These are phyloP conservation scores for Epinotia ramella DNA, from an alignment of 2,888 invertebrate species.

Conservation along the genomic window DNA sequence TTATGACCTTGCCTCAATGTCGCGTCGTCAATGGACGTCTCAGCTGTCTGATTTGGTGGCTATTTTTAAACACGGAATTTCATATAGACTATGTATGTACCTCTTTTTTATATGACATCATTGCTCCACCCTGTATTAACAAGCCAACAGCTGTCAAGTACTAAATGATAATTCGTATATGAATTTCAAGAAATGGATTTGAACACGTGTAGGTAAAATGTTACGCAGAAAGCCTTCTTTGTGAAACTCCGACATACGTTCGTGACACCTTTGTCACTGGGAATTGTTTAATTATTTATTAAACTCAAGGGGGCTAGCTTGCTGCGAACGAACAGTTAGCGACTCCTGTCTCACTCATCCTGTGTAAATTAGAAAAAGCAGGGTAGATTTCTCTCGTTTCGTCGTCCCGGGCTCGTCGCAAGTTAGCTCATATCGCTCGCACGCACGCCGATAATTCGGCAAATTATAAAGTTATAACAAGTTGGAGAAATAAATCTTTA, in stretches of 20 bases:
- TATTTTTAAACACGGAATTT: too few species aligned
- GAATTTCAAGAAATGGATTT: constrained; percentile 1
- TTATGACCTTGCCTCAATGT: too few species aligned
- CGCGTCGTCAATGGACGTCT: too few species aligned
- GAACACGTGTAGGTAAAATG: constrained; percentile 7
- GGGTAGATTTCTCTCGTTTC: neutral
- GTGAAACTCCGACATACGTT: neutral
- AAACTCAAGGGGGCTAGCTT: neutral
- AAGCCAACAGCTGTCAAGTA: neutral
- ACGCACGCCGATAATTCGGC: constrained; percentile 59
- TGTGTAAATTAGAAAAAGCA: neutral
- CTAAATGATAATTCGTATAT: neutral
- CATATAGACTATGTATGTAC: too few species aligned
- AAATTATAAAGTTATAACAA: constrained; percentile 83
- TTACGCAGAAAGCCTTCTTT: neutral
- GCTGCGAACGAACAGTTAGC: neutral
- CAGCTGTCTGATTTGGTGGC: too few species aligned
- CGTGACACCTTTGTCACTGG: constrained; percentile 8
- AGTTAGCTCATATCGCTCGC: constrained; percentile 28
- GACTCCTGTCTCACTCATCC: neutral
- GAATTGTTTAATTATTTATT: constrained; percentile 38
- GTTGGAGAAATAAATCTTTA: constrained; percentile 78
- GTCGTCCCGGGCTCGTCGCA: neutral
- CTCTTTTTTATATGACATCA: too few species aligned
- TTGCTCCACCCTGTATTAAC: neutral